phyloP scores from a whole-genome alignment of 2,113 vertebrate species.

The Oncorhynchus tshawytscha region DNA sequence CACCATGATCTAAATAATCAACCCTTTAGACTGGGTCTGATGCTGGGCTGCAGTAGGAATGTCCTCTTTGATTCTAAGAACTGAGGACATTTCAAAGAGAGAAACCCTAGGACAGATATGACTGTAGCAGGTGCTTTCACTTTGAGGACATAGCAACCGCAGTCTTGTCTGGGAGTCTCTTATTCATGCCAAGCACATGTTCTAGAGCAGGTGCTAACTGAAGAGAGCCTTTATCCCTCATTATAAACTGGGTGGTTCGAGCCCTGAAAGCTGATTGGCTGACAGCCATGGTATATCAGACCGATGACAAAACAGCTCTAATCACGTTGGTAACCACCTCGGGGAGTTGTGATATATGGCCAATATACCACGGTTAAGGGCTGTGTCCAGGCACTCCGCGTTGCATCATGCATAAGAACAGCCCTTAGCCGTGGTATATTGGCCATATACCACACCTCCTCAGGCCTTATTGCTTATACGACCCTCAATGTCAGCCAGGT shows the following conservation, averaged over 20 bases:
- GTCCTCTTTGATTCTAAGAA: neutral
- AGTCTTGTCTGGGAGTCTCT: neutral
- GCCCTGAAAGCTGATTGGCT: no score
- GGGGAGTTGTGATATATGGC: no score
- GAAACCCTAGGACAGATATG: neutral
- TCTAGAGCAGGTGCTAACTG: neutral
- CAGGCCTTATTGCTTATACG: neutral
- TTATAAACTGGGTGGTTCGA: no score
- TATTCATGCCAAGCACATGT: neutral
- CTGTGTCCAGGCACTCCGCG: no score
- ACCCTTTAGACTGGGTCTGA: constrained; percentile 37
- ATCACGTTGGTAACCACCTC: no score
- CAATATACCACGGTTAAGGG: no score
- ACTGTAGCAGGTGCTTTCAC: neutral
- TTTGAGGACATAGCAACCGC: neutral
- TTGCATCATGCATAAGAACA: no score
- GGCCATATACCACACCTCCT: neutral
- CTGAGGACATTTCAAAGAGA: no score
- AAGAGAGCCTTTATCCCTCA: neutral
- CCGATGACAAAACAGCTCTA: no score
- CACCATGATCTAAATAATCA: constrained; percentile 37
- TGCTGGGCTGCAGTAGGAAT: constrained; percentile 17
- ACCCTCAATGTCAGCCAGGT: neutral
- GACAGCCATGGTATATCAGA: no score
- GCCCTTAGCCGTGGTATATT: no score